These are phyloP conservation scores for Tanytarsus gracilentus DNA, from an alignment of 2,888 invertebrate genomes.

Conservation along the genomic window DNA sequence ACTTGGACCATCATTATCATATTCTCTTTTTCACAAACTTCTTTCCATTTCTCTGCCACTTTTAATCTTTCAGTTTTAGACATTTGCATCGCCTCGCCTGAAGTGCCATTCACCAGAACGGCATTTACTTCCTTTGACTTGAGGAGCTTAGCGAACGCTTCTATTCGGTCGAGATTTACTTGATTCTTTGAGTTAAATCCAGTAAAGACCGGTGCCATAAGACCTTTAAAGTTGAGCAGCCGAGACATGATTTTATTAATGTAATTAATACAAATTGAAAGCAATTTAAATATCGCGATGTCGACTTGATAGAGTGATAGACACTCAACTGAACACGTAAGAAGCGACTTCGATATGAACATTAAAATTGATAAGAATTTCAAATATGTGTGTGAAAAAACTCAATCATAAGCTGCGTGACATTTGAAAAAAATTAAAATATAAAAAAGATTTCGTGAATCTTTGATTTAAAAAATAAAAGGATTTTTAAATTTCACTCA, in stretches of 20 bases:
- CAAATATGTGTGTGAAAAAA: no score
- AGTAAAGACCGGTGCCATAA: constrained; percentile 64
- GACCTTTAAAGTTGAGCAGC: constrained; percentile 50
- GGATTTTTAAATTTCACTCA: no score
- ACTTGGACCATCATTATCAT: constrained; percentile 62
- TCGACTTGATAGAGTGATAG: no score
- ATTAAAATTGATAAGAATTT: no score
- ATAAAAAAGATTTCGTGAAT: no score
- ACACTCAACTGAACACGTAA: no score
- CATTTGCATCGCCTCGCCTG: constrained; percentile 65
- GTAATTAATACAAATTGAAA: no score
- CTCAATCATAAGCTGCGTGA: no score
- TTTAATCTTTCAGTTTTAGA: constrained; percentile 57
- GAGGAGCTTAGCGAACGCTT: constrained; percentile 57
- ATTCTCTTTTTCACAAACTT: constrained; percentile 47
- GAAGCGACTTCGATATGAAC: no score
- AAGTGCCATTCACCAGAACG: constrained; percentile 69
- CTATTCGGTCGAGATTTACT: constrained; percentile 49
- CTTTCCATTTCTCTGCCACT: constrained; percentile 56
- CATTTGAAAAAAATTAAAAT: no score
- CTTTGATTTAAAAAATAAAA: no score
- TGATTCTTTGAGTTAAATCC: constrained; percentile 52
- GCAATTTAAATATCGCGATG: no score
- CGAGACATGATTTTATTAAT: constrained; percentile 5
- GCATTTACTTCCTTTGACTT: constrained; percentile 53